Evolutionary conservation across 2,888 invertebrate genomes (phyloP), one percentile per base, ranked within the genome.

Genomic region (Drosophila aldrichi): DNA sequence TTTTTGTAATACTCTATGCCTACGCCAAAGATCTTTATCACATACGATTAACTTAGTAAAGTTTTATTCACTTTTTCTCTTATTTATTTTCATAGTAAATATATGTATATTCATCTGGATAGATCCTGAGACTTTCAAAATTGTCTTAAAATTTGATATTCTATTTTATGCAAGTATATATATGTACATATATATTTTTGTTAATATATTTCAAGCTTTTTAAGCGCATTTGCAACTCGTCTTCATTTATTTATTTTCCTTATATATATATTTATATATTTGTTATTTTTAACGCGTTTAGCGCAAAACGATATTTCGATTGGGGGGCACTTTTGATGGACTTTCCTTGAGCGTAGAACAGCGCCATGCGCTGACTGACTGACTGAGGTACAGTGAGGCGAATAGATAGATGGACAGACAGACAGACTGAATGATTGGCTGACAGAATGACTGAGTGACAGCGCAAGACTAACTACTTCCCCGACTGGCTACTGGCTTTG

Each of bases 271-370:
- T n/a, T n/a, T 43, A 55, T 54, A 48, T 46, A 44, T 44, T 68
- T 76, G 41, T 61, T 75, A 55, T 66, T 79, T 87, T 62, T 43
- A 69, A 66, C 56, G 73, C 56, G 56, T 65, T 70, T 65, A 44
- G 29, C 38, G 44, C 46, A 70, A 71, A 83, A 61, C 54, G 58
- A 68, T 72, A 64, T 54, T 68, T 57, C 68, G 63, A 70, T 69
- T 70, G 43, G 62, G 78, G 79, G 62, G 64, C 72, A 71, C 65
- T 73, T 73, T 70, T 67, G 55, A 76, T 71, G 67, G 67, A 70
- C 67, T 82, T 85, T 79, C 64, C 76, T 76, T 86, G 64, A 55
- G 36, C 74, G 49, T 40, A 62, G 44, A 25, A 51, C 61, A 48
- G 12, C 55, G 46, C 44, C 70, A 63, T 51, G 61, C 54, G 38